phyloP scores from a whole-genome alignment of 1,140 invertebrate species.

The Cecropterus lyciades region DNA sequence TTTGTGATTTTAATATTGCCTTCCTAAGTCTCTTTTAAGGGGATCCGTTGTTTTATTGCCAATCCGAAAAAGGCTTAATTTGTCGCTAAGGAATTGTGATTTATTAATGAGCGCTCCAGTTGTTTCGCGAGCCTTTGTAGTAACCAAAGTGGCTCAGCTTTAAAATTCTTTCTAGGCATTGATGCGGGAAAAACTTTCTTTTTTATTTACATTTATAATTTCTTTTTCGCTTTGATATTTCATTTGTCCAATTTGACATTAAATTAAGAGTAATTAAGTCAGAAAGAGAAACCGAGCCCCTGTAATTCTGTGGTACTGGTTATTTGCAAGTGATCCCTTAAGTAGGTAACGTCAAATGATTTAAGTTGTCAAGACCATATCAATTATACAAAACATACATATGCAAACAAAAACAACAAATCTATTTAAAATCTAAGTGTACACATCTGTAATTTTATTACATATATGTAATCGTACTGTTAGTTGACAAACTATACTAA shows the following conservation, averaged over 20 bases:
- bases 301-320: too few relatives aligned
- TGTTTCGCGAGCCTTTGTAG: constrained; percentile 35
- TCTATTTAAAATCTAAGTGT: too few relatives aligned
- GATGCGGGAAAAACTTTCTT: constrained; percentile 12
- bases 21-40: constrained; percentile 51
- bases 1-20: constrained; percentile 69
- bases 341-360: too few relatives aligned
- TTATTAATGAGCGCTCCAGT: constrained; percentile 35
- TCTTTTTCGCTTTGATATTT: neutral
- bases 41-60: constrained; percentile 47
- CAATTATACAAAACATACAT: too few relatives aligned
- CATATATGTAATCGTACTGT: too few relatives aligned
- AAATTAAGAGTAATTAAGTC: neutral
- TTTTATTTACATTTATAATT: constrained; percentile 20
- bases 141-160: constrained; percentile 29
- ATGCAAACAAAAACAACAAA: too few relatives aligned
- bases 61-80: constrained; percentile 34
- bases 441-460: too few relatives aligned
- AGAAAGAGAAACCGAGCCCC: too few relatives aligned
- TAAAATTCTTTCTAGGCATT: constrained; percentile 30
- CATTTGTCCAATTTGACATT: neutral
- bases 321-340: too few relatives aligned
- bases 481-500: too few relatives aligned
- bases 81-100: constrained; percentile 35
- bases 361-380: too few relatives aligned